Evolutionary conservation across 2,113 vertebrate genomes (phyloP).

Genomic region (Elgaria multicarinata): DNA sequence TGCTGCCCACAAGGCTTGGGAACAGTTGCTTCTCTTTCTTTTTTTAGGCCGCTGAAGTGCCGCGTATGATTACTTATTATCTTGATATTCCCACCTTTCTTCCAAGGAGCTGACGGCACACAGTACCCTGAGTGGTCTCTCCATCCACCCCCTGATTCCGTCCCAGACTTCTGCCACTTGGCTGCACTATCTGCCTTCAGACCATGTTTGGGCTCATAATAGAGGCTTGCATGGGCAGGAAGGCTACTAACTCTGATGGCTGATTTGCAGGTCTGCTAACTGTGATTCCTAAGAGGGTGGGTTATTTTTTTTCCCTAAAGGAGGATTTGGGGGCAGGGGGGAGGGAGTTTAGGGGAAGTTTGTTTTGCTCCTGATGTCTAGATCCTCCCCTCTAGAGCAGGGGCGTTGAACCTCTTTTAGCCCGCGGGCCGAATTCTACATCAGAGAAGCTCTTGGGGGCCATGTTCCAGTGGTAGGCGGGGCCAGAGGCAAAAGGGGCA

Average conservation of each 20-base stretch:
- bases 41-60: background rate
- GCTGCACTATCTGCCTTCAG: background rate
- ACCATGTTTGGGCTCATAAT: background rate
- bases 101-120: background rate
- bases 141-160: background rate
- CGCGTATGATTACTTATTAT: background rate
- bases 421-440: no score
- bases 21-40: background rate
- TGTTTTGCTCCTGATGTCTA: background rate
- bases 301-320: background rate
- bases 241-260: background rate
- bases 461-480: no score
- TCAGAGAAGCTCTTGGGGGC: no score
- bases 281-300: background rate
- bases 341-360: background rate
- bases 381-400: background rate
- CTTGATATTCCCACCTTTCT: background rate
- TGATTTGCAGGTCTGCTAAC: background rate
- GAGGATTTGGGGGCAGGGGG: no score
- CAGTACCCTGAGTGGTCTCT: background rate
- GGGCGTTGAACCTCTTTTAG: no score
- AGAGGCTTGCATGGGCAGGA: background rate
- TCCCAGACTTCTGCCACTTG: background rate
- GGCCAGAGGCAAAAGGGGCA: no score
- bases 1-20: background rate